Conservation (phyloP, 1,140 invertebrate species). For the Meloidogyne exigua region DNA sequence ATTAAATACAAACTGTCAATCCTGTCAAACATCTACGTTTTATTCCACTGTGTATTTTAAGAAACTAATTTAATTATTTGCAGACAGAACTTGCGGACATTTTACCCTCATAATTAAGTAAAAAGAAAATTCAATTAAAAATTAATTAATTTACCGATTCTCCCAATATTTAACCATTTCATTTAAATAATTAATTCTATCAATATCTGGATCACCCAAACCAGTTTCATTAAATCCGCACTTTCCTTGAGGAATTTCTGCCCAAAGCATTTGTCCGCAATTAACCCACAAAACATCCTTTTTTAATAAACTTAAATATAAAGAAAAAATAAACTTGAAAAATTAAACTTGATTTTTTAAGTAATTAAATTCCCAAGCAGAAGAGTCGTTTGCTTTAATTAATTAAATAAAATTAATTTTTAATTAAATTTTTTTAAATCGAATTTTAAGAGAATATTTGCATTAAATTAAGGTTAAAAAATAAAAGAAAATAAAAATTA, state of each 20-base stretch:
- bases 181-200: slow-evolving; percentile 28
- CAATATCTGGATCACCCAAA: slow-evolving; percentile 26
- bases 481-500: too few relatives aligned
- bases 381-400: slow-evolving; percentile 37
- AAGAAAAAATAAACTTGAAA: neutral
- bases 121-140: too few relatives aligned
- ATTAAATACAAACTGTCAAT: too few relatives aligned
- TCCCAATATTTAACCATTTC: slow-evolving; percentile 41
- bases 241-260: slow-evolving; percentile 17
- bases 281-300: slow-evolving; percentile 42
- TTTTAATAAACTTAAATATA: too few relatives aligned
- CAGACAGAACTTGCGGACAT: too few relatives aligned
- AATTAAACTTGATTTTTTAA: slow-evolving; percentile 35
- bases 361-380: slow-evolving; percentile 51
- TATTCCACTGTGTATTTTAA: too few relatives aligned
- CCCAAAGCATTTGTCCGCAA: slow-evolving; percentile 39
- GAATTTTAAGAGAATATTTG: too few relatives aligned
- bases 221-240: slow-evolving; percentile 44
- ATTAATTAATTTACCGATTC: slow-evolving; percentile 25
- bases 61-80: too few relatives aligned
- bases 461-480: too few relatives aligned
- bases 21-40: too few relatives aligned
- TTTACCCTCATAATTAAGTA: too few relatives aligned
- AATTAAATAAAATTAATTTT: slow-evolving; percentile 8
- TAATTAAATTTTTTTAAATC: too few relatives aligned